Conservation (phyloP, 1,140 invertebrate species). For the Protaetia brevitarsis region DNA sequence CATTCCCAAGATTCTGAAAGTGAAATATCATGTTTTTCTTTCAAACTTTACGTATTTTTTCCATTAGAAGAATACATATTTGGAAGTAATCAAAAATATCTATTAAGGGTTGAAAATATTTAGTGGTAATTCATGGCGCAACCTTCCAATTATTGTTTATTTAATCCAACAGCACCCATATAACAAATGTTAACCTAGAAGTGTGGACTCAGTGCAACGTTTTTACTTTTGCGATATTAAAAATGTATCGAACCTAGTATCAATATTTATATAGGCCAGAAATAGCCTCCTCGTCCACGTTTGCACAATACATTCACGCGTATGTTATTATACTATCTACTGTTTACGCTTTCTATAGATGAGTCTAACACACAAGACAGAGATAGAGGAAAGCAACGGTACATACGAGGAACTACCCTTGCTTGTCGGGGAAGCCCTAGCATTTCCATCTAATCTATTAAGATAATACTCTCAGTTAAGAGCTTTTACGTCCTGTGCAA, state of each 20-base stretch:
- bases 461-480: slow-evolving; percentile 32
- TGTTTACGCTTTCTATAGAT: neutral
- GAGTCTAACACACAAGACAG: neutral
- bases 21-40: too few species aligned
- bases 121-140: too few species aligned
- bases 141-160: too few species aligned
- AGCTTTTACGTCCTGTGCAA: slow-evolving; percentile 29
- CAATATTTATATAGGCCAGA: slow-evolving; percentile 33
- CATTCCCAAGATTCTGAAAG: too few species aligned
- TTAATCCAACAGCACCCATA: too few species aligned
- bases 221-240: slow-evolving; percentile 30
- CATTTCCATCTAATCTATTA: slow-evolving; percentile 30
- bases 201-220: too few species aligned
- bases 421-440: neutral
- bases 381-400: neutral
- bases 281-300: slow-evolving; percentile 25
- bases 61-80: too few species aligned
- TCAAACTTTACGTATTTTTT: too few species aligned
- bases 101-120: too few species aligned
- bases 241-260: slow-evolving; percentile 29
- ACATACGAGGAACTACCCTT: neutral
- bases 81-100: too few species aligned
- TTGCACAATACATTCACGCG: slow-evolving; percentile 22
- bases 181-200: too few species aligned
- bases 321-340: neutral